Conservation (phyloP, 2,888 invertebrate species). For the Drosophila mayaguana region DNA sequence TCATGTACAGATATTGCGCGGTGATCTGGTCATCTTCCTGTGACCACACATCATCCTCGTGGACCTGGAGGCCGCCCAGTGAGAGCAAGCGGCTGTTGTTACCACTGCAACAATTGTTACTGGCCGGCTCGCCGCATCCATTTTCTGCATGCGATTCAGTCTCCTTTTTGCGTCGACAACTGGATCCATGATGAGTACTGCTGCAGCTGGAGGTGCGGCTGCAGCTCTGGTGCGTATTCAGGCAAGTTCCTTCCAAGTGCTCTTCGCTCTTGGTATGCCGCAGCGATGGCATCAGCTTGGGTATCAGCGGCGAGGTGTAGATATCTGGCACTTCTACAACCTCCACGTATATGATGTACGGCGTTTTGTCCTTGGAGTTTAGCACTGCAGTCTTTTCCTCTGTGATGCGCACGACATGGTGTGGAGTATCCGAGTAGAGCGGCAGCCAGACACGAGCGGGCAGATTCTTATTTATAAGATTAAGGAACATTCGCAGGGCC, state of each 20-base stretch:
- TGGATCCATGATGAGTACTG: conserved; percentile 73
- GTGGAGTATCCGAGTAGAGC: conserved; percentile 92
- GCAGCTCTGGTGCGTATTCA: conserved; percentile 66
- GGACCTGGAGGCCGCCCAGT: conserved; percentile 86
- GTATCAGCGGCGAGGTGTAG: conserved; percentile 93
- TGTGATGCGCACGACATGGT: conserved; percentile 98
- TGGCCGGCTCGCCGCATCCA: conserved; percentile 48
- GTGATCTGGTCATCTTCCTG: conserved; percentile 98
- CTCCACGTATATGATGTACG: conserved; percentile 99
- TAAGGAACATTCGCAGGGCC: conserved; percentile 95
- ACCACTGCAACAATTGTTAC: conserved; percentile 48
- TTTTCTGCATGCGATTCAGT: conserved; percentile 34
- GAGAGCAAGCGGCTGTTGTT: conserved; percentile 35
- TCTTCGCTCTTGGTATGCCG: conserved; percentile 98
- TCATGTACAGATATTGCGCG: conserved; percentile 89
- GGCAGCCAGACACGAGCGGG: conserved; percentile 99
- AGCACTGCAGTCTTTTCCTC: conserved; percentile 98
- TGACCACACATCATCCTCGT: conserved; percentile 92
- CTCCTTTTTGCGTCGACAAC: conserved; percentile 70
- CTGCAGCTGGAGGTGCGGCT: conserved; percentile 82
- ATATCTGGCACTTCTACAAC: conserved; percentile 94
- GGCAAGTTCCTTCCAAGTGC: conserved; percentile 88
- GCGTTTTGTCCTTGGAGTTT: conserved; percentile 96
- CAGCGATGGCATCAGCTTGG: conserved; percentile 94
- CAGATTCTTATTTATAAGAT: conserved; percentile 96